phyloP scores from a whole-genome alignment of 2,888 invertebrate species.

The Orthosia gracilis region DNA sequence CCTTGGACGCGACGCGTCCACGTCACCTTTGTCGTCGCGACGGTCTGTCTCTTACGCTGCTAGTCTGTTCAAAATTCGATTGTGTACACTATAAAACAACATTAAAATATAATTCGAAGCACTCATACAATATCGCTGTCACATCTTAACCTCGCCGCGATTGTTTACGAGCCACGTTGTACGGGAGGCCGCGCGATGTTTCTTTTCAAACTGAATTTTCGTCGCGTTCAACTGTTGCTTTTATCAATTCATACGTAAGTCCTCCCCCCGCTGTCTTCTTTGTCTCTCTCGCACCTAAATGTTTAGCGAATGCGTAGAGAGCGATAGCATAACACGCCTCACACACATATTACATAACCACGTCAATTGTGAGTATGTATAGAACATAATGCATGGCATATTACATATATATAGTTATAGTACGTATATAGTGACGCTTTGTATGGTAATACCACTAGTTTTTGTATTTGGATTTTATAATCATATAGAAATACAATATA shows the following conservation, averaged over 20 bases:
- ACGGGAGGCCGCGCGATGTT: constrained; percentile 79
- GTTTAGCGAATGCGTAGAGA: constrained; percentile 71
- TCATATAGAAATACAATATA: constrained; percentile 17
- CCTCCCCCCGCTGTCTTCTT: constrained; percentile 79
- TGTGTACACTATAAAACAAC: constrained; percentile 76
- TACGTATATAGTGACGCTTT: constrained; percentile 45
- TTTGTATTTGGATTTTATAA: constrained; percentile 30
- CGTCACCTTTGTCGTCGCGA: constrained; percentile 83
- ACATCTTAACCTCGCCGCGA: constrained; percentile 86
- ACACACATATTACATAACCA: constrained; percentile 77
- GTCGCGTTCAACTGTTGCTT: constrained; percentile 88
- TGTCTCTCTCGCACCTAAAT: constrained; percentile 80
- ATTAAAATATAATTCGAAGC: constrained; percentile 77
- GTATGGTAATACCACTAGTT: constrained; percentile 55
- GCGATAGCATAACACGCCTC: constrained; percentile 77
- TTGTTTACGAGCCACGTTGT: constrained; percentile 72
- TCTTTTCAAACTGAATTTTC: constrained; percentile 88
- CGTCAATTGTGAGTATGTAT: constrained; percentile 71
- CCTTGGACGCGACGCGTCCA: constrained; percentile 85
- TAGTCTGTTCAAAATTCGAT: constrained; percentile 67
- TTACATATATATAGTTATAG: constrained; percentile 64
- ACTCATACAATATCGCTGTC: constrained; percentile 84
- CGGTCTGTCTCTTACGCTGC: constrained; percentile 72
- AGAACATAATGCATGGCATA: constrained; percentile 74
- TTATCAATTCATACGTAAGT: constrained; percentile 86